Base-by-base conservation (phyloP, 2,113 vertebrate species). In the Nibea albiflora region DNA sequence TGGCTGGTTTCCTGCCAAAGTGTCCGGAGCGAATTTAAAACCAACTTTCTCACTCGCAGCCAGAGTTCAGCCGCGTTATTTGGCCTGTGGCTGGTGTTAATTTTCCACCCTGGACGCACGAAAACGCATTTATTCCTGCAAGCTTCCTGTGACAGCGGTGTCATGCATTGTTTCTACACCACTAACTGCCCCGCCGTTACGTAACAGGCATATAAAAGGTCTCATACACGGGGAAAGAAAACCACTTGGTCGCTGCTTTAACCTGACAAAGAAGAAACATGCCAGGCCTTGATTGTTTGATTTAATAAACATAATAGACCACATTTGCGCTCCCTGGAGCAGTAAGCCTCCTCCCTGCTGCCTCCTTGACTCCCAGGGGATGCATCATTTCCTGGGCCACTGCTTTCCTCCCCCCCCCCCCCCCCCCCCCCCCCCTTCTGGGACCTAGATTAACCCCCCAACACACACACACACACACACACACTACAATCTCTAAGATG, bases 311-410 rank as follows among this genome's bases (percentile, higher is more conserved):
- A 90, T 90, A 92, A 91, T 85, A 75, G 83, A 78, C 16, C 85
- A 87, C 81, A 86, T 90, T 92, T 89, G 84, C 11, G 15, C 69
- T 85, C 90, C 91, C 90, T n/a, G 86, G 85, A 81, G 90, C 81
- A 66, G 82, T 83, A 78, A 80, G 73, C 85, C 50, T 80, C 75
- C 85, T 89, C 88, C 87, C 89, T 54, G 88, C 88, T 85, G 85
- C 83, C 86, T 85, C 56, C 87, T 83, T 15, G 53, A 73, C 78
- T 90, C 91, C 90, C 85, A 62, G 81, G 26, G 61, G 90, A 92
- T 57, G 83, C 89, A 88, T 92, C 73, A 93, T 90, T 93, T 93
- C 90, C 92, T 91, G 89, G 88, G 85, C 91, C 86, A 83, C 81
- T 92, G 87, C 84, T 71, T 82, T 42, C 28, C 53, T 20, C 74